Evolutionary conservation across 23 tunicate species (phyloP).

Genomic region (Aplidium turbinatum): DNA sequence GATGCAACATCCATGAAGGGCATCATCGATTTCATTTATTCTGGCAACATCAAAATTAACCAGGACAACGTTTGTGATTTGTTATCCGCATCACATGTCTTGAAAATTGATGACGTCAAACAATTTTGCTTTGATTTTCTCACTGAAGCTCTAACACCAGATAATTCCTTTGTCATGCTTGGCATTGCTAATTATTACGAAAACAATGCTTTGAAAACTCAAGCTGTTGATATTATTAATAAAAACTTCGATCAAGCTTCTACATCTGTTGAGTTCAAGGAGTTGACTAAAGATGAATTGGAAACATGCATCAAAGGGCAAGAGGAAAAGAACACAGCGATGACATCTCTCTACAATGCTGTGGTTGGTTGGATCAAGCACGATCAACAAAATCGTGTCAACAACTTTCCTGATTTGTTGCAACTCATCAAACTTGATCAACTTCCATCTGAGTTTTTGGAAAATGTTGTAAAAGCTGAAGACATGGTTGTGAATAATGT

Average conservation of each 20-base stretch:
- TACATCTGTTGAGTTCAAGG: neutral
- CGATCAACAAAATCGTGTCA: neutral
- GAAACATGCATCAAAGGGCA: neutral
- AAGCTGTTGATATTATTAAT: neutral
- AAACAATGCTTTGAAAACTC: neutral
- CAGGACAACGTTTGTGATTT: neutral
- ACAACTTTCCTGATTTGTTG: constrained; percentile 1
- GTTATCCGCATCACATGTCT: neutral
- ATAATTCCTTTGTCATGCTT: neutral
- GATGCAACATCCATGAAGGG: neutral
- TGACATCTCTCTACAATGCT: neutral
- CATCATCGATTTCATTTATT: constrained; percentile 16
- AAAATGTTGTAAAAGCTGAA: neutral
- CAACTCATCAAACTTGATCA: neutral
- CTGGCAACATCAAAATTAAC: constrained; percentile 7
- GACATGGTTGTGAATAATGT: neutral
- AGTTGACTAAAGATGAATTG: neutral
- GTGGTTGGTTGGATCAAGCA: constrained; percentile 5
- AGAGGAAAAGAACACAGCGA: too few relatives aligned
- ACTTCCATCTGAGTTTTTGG: constrained; percentile 1
- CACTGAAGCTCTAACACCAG: neutral
- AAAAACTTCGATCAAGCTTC: neutral
- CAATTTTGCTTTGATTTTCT: constrained; percentile 17
- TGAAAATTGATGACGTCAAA: constrained; percentile 4
- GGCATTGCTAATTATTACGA: neutral